Conservation (phyloP, 2,113 vertebrate species). For the Procavia capensis region DNA sequence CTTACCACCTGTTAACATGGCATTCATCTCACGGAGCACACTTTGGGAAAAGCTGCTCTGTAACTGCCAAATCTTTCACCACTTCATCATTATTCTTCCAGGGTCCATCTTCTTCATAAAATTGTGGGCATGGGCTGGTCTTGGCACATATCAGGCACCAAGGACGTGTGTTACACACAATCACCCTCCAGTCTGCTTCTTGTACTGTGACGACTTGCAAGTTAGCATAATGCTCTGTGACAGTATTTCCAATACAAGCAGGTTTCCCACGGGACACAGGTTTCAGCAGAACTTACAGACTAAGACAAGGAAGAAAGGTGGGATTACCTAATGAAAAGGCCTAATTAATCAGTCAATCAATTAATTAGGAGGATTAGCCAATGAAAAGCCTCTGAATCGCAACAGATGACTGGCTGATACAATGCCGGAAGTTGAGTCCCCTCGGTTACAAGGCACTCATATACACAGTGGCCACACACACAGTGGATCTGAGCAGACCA, state of each 20-base stretch:
- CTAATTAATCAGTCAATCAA: no score
- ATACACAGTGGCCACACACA: background rate
- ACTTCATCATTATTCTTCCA: background rate
- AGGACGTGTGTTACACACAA: background rate
- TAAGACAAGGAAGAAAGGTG: background rate
- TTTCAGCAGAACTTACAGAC: background rate
- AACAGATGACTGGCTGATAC: background rate
- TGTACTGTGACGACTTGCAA: background rate
- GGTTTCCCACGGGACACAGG: background rate
- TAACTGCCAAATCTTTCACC: accelerated
- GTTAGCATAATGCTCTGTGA: background rate
- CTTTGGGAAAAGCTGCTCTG: background rate
- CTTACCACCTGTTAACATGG: accelerated
- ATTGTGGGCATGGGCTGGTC: background rate
- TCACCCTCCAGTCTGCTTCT: background rate
- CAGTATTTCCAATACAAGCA: background rate
- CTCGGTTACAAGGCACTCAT: background rate
- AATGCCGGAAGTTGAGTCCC: background rate
- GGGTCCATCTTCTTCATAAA: background rate
- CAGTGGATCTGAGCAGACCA: background rate
- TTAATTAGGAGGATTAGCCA: no score
- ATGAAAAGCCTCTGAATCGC: background rate
- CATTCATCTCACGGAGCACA: accelerated
- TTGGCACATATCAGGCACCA: background rate
- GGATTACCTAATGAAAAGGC: no score